A percentile compares a stretch with the other conserved stretches of the same genome.
These are phyloP conservation scores for Jordanella pulchra DNA, from an alignment of 2,797 vertebrate species.

Conservation along the genomic window DNA sequence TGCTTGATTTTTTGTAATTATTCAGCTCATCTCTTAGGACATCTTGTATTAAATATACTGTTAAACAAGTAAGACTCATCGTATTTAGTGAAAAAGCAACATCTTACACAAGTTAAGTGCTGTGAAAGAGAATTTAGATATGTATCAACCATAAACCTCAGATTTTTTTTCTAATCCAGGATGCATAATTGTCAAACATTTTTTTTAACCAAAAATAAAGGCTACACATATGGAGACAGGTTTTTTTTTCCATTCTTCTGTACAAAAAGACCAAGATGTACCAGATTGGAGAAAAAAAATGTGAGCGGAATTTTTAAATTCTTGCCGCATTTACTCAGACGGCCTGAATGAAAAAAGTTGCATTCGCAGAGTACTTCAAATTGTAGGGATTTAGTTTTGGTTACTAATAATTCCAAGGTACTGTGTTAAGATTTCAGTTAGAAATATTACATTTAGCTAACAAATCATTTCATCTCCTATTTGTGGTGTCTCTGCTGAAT, in stretches of 20 bases:
- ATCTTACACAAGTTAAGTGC: not conserved
- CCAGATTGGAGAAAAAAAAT: not conserved
- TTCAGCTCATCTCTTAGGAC: not conserved
- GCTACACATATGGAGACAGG: not conserved
- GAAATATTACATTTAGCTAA: conserved; percentile 23
- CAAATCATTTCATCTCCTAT: conserved; percentile 31
- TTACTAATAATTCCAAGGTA: conserved; percentile 13
- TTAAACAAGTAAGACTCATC: not conserved
- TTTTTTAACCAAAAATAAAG: too few relatives aligned
- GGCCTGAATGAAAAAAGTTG: not conserved
- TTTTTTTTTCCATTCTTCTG: not conserved
- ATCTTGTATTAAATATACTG: too few relatives aligned
- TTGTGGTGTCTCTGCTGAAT: conserved; percentile 52
- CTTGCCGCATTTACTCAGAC: not conserved
- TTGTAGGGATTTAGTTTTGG: not conserved
- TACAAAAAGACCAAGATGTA: not conserved
- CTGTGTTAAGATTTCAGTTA: conserved; percentile 1
- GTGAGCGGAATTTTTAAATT: not conserved
- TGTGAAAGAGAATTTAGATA: not conserved
- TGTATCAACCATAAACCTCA: not conserved
- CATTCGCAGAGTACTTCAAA: not conserved
- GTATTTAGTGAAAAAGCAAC: not conserved
- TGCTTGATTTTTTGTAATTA: not conserved
- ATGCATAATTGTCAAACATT: not conserved
- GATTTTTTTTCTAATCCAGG: not conserved